Conservation (phyloP, 1,140 invertebrate genomes). For the Thaumatotibia leucotreta region DNA sequence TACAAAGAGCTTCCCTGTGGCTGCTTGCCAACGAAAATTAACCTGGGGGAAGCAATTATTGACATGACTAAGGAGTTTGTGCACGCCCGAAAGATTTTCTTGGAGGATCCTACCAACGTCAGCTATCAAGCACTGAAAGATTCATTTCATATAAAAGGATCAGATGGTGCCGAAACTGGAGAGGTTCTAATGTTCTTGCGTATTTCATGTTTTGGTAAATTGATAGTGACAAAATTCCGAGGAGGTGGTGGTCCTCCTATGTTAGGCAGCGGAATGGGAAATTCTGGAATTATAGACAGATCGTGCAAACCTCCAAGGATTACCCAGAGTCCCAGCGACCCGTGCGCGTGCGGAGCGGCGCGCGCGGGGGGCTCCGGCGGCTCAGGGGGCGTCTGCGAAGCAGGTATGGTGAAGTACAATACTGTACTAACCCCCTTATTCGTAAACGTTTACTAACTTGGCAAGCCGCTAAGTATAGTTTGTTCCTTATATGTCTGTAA, state of each 20-base stretch:
- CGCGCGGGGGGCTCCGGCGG: constrained; percentile 17
- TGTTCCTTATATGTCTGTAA: no score
- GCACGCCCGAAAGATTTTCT: constrained; percentile 57
- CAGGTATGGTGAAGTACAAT: constrained; percentile 44
- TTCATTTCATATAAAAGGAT: constrained; percentile 73
- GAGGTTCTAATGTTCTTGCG: constrained; percentile 77
- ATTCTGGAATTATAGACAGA: constrained; percentile 40
- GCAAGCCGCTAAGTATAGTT: no score
- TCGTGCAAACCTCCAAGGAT: constrained; percentile 51
- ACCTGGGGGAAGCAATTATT: constrained; percentile 59
- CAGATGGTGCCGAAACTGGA: constrained; percentile 64
- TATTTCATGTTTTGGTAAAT: constrained; percentile 80
- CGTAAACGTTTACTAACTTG: no score
- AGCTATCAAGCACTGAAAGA: constrained; percentile 77
- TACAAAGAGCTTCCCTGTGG: constrained; percentile 60
- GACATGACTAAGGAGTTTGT: constrained; percentile 71
- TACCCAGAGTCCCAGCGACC: constrained; percentile 47
- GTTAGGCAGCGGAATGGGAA: constrained; percentile 26
- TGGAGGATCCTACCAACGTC: constrained; percentile 48
- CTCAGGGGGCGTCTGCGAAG: constrained; percentile 29
- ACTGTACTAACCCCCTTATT: no score
- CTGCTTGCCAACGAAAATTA: constrained; percentile 58
- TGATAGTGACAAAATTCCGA: constrained; percentile 82
- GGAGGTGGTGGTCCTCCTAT: constrained; percentile 38
- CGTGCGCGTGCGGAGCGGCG: constrained; percentile 54